Base-by-base conservation (phyloP, 2,797 vertebrate species). In the Balearica regulorum region DNA sequence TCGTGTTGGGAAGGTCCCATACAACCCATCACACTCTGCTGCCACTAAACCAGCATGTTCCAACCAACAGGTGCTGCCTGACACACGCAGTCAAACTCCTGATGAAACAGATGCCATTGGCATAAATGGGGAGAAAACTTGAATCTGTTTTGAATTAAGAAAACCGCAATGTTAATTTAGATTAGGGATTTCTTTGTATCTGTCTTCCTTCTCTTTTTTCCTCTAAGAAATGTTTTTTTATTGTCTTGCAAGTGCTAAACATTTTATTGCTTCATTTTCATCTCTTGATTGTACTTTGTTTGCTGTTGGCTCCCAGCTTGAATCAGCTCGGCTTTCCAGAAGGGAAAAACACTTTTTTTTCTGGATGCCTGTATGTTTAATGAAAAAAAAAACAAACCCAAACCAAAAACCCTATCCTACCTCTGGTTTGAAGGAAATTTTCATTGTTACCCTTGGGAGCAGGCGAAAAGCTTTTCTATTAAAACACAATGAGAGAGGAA, bases 221-320 rank as follows among this genome's bases (percentile, higher is more conserved):
- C 64, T 90, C 31, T 65, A 81, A 95, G 87, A 79, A 88, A 55
- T 54, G 14, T 4, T 17, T 89, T 94, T 89, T 94, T 91, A 62
- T 72, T 88, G 29, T 90, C 93, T 96, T 93, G 49, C 48, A 89
- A 93, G 86, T 35, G 60, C 53, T 93, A 87, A 96, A 94, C 44
- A 73, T 95, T 94, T 97, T 88, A 85, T 70, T 91, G 72, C 75
- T 96, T 79, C 41, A 46, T 85, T 94, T 92, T 92, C 28, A 81
- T 94, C 96, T 93, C 82, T 90, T 89, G 60, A 92, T 75, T 5
- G 2, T n/a, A 82, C 55, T 93, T 94, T 62, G 29, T 90, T 94
- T 94, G 65, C 33, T 83, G 46, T 61, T 78, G 78, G 37, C n/a
- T 78, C 35, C 35, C 3, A 7, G 82, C 82, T 90, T 65, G 60